Base-by-base conservation (phyloP, 1,140 invertebrate genomes). In the Ooceraea biroi region DNA sequence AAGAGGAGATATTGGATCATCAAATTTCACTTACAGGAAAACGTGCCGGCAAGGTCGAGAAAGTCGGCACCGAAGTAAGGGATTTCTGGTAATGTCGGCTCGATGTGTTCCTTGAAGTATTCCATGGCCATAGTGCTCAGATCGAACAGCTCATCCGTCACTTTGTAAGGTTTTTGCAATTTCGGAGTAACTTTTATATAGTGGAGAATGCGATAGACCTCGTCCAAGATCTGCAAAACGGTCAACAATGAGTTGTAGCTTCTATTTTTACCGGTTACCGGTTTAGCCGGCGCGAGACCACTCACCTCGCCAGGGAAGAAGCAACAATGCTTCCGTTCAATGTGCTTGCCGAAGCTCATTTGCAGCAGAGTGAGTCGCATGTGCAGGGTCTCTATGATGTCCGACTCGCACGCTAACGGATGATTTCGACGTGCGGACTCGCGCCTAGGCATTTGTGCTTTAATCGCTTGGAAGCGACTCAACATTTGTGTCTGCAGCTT, bases 51-150 rank as follows among this genome's bases (percentile, higher is more conserved):
- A 74, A 97, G 96, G 92, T 97, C 96, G 85, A 97, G 95, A 92
- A 98, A 98, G 91, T 98, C 97, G 36, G 97, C 96, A 83, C 97
- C 97, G 94, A 98, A 98, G 93, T 97, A 98, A 25, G 97, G 97
- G 84, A 98, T 97, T 93, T 98, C 97, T 36, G 97, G 97, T 85
- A 98, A 94, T 82, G 96, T 97, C 46, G 97, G 97, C 93, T 98
- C 97, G 91, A 98, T 98, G 85, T 97, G 96, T 94, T 98, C 98
- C 92, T 98, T 98, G 90, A 98, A 98, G 94, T 98, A 98, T 93
- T 98, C 97, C 97, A 98, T 98, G 30, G 98, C 97, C 97, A 98
- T 98, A 27, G 97, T 98, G 41, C 97, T 98, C 66, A 98, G 95
- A 95, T 98, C 98, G 95, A 98, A 98, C n/a, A 98, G 94, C 93